Base-by-base conservation (phyloP, 2,113 vertebrate species). In the Anseranas semipalmata region DNA sequence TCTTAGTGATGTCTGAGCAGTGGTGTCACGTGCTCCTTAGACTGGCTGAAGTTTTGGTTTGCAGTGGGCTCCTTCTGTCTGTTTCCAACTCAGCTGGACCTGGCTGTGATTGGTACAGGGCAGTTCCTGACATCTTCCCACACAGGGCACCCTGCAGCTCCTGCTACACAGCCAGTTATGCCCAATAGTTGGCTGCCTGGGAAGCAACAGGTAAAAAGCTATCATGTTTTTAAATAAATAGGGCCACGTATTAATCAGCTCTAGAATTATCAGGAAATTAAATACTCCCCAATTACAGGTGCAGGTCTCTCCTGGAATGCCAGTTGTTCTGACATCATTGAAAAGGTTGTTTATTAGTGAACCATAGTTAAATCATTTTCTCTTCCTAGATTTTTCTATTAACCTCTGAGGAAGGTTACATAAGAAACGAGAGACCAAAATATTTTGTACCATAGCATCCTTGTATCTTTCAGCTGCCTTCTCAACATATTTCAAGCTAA, bases 331-430 rank as follows among this genome's bases (percentile, higher is more conserved):
- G 60, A 56, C 58, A 56, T 66, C 9, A 37, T 0, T 77, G 43
- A 46, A 86, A 85, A 70, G 5, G 33, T 60, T 88, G 8, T 30
- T 91, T 67, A 55, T 66, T 75, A 85, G 86, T 68, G 59, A 94
- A 80, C 10, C n/a, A 16, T 17, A 45, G 5, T 76, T 72, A 78
- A 84, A 70, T 35, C 0, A 62, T 84, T 88, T 94, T 94, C 3
- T 63, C 43, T 75, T 86, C 53, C 43, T 82, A 72, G 24, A 72
- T 56, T 75, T 90, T 95, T 92, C 65, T 72, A 37, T 92, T 93
- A 89, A 84, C 16, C 56, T 93, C 53, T 53, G 72, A 89, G 16
- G 52, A 87, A 81, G 37, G 27, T 72, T 75, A 41, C 11, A 59
- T 30, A 84, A 72, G 27, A 73, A 87, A 85, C 8, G 62, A 59